Evolutionary conservation across 2,797 vertebrate species (phyloP).

Genomic region (Scomberomorus guttatus): DNA sequence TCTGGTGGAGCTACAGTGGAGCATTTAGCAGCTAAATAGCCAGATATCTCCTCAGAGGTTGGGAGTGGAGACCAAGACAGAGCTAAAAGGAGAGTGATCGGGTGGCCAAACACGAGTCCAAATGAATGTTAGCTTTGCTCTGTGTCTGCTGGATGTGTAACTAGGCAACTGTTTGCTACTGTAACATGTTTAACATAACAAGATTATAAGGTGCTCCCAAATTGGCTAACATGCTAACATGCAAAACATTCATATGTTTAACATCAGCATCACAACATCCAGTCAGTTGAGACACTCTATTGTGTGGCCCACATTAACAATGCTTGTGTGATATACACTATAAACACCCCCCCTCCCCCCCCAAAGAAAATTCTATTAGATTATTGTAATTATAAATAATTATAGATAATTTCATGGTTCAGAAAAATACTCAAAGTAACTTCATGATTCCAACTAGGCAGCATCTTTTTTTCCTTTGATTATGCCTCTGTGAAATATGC

Average conservation of each 20-base stretch:
- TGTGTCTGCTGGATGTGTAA: too few species aligned
- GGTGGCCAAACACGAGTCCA: too few species aligned
- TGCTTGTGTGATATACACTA: neutral
- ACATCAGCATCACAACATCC: neutral
- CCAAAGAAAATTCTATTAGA: neutral
- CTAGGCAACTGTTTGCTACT: too few species aligned
- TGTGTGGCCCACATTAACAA: neutral
- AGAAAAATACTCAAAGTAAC: constrained; percentile 40
- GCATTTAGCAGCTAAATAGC: too few species aligned
- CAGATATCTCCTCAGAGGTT: too few species aligned
- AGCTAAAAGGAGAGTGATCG: too few species aligned
- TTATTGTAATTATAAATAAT: constrained; percentile 7
- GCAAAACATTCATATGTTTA: neutral
- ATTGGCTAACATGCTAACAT: neutral
- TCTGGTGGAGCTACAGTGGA: too few species aligned
- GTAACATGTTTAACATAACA: too few species aligned
- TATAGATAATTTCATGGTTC: constrained; percentile 55
- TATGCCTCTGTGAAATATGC: constrained; percentile 44
- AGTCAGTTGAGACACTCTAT: neutral
- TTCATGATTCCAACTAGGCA: constrained; percentile 35
- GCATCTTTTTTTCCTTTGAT: constrained; percentile 32
- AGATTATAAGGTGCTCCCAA: too few species aligned
- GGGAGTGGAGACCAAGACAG: too few species aligned
- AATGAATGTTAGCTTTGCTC: too few species aligned
- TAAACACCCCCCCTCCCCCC: too few species aligned